These are phyloP conservation scores for Caloenas nicobarica DNA, from an alignment of 2,113 vertebrate species.

Conservation along the genomic window DNA sequence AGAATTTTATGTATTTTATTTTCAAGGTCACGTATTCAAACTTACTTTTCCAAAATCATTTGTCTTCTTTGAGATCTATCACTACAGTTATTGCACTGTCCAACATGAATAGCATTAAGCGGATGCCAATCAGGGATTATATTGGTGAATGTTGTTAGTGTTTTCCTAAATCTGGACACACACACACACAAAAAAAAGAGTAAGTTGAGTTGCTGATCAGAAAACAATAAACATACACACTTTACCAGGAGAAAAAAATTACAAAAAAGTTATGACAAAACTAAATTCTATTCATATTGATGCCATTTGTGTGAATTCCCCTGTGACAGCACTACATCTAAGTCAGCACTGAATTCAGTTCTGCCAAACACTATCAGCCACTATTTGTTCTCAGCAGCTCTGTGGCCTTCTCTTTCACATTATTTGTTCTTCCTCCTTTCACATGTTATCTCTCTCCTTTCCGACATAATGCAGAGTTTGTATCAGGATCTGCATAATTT, in stretches of 20 bases:
- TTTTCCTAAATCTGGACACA: slow-evolving; percentile 74
- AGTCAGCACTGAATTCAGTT: not conserved
- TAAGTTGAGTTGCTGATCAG: not conserved
- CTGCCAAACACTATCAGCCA: not conserved
- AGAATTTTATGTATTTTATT: not conserved
- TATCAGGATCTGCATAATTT: not conserved
- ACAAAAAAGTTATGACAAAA: not conserved
- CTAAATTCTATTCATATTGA: not conserved
- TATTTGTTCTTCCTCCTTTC: not conserved
- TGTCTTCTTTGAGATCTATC: slow-evolving; percentile 79
- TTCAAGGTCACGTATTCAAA: slow-evolving; percentile 16
- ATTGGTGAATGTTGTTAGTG: slow-evolving; percentile 85
- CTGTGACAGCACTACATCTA: not conserved
- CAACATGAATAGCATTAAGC: slow-evolving; percentile 79
- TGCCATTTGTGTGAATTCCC: not conserved
- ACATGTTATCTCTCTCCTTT: not conserved
- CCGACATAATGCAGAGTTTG: not conserved
- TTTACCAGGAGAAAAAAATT: not conserved
- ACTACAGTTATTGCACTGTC: slow-evolving; percentile 82
- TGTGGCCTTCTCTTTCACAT: not conserved
- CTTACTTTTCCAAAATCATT: slow-evolving; percentile 87
- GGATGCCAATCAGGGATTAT: slow-evolving; percentile 86
- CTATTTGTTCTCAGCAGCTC: not conserved
- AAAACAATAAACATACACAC: not conserved
- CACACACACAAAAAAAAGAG: not conserved